A percentile compares a stretch with the other conserved stretches of the same genome.
phyloP scores from a whole-genome alignment of 2,888 invertebrate genomes.

The Carabus problematicus region DNA sequence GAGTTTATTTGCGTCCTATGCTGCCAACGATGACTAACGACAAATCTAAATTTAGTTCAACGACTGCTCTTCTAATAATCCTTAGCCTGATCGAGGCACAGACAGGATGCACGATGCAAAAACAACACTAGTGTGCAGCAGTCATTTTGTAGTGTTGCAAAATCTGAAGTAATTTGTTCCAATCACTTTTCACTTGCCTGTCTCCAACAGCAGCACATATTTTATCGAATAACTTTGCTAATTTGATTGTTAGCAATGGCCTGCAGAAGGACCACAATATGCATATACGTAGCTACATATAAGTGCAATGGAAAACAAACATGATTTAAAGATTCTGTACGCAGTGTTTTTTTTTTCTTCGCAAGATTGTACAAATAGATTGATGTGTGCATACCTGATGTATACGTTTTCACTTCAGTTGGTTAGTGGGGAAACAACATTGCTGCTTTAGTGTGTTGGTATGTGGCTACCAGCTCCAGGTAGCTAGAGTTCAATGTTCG shows the following conservation, averaged over 20 bases:
- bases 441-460: conserved; percentile 37
- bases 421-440: conserved; percentile 40
- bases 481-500: conserved; percentile 40
- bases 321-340: too few relatives aligned
- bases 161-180: too few relatives aligned
- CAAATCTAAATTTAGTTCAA: too few relatives aligned
- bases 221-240: neutral
- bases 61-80: too few relatives aligned
- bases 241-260: neutral
- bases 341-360: too few relatives aligned
- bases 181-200: too few relatives aligned
- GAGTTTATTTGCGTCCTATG: conserved; percentile 16
- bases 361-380: too few relatives aligned
- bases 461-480: conserved; percentile 30
- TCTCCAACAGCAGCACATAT: too few relatives aligned
- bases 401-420: conserved; percentile 28
- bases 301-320: neutral
- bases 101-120: too few relatives aligned
- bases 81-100: too few relatives aligned
- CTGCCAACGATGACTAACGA: conserved; percentile 20
- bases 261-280: neutral
- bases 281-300: neutral
- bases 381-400: conserved; percentile 4
- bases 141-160: too few relatives aligned
- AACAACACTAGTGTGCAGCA: too few relatives aligned